Percentiles rank a stretch among this genome's conserved stretches.
phyloP scores from a whole-genome alignment of 1,140 invertebrate species.

The Bombus difficillimus region DNA sequence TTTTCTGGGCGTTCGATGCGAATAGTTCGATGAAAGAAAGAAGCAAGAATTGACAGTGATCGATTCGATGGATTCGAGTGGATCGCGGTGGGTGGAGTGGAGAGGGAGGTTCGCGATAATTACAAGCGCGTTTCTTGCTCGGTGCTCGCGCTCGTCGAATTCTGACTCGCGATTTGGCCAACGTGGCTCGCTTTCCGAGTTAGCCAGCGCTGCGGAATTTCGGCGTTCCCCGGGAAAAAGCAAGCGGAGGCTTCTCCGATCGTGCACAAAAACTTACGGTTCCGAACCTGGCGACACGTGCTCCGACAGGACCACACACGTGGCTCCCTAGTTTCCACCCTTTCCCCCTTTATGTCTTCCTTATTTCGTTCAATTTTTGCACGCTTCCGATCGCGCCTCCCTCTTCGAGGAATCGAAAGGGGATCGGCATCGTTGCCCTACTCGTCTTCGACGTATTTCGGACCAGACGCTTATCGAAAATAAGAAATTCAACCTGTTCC shows the following conservation, averaged over 20 bases:
- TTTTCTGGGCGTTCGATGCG: slow-evolving; percentile 19
- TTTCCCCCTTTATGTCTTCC: slow-evolving; percentile 36
- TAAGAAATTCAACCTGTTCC: background rate
- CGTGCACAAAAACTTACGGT: slow-evolving; percentile 69
- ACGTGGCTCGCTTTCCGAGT: slow-evolving; percentile 21
- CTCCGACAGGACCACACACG: slow-evolving; percentile 75
- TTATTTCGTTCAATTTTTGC: slow-evolving; percentile 35
- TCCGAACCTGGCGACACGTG: slow-evolving; percentile 70
- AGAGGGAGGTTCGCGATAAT: slow-evolving; percentile 55
- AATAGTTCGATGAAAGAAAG: slow-evolving; percentile 44
- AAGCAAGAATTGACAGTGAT: slow-evolving; percentile 42
- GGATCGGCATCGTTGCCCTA: background rate
- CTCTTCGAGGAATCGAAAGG: slow-evolving; percentile 3
- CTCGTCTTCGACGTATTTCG: background rate
- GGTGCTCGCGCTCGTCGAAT: slow-evolving; percentile 27
- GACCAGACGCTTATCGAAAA: background rate
- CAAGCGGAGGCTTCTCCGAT: slow-evolving; percentile 36
- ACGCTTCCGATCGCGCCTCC: background rate
- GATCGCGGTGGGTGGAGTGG: background rate
- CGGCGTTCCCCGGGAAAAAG: slow-evolving; percentile 72
- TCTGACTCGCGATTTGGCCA: slow-evolving; percentile 25
- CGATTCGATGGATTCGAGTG: slow-evolving; percentile 38
- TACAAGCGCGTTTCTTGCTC: slow-evolving; percentile 55
- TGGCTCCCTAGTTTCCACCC: slow-evolving; percentile 44
- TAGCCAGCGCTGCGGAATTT: slow-evolving; percentile 64